Conservation (phyloP, 2,888 invertebrate genomes). For the Folsomia manolachei region DNA sequence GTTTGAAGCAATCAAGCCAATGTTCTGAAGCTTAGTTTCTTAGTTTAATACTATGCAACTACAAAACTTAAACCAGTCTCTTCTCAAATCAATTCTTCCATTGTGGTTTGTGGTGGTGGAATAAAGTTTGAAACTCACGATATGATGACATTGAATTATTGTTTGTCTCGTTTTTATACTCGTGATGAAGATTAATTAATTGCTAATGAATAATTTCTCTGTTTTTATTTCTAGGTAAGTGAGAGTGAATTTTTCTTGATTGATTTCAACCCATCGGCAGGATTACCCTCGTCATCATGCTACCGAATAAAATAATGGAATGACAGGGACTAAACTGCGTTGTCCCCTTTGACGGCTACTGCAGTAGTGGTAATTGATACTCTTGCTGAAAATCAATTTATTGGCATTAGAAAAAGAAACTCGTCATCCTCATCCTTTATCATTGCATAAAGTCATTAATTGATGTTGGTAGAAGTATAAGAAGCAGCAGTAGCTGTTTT, state of each 20-base stretch:
- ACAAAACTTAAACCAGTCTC: no score
- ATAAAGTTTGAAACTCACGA: constrained; percentile 1
- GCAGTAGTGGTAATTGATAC: not conserved
- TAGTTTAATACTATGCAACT: no score
- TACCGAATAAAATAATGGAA: no score
- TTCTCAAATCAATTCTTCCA: not conserved
- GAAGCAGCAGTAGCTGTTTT: no score
- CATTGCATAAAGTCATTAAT: not conserved
- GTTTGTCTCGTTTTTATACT: not conserved
- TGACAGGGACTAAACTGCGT: not conserved
- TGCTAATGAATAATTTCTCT: constrained; percentile 10
- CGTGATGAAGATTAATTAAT: constrained; percentile 18
- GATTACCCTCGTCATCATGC: not conserved
- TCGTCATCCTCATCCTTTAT: not conserved
- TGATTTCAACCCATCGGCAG: not conserved
- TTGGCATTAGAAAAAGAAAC: not conserved
- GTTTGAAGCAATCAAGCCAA: not conserved
- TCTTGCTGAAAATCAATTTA: not conserved
- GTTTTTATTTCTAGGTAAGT: constrained; percentile 16
- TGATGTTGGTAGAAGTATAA: no score
- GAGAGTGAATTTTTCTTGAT: constrained; percentile 1
- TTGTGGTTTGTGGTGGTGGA: not conserved
- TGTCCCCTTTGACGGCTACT: not conserved
- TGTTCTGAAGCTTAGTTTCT: no score
- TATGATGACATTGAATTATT: constrained; percentile 10